A percentile compares a stretch with the other conserved stretches of the same genome.
Evolutionary conservation across 2,888 invertebrate species (phyloP).

Genomic region (Clunio marinus): DNA sequence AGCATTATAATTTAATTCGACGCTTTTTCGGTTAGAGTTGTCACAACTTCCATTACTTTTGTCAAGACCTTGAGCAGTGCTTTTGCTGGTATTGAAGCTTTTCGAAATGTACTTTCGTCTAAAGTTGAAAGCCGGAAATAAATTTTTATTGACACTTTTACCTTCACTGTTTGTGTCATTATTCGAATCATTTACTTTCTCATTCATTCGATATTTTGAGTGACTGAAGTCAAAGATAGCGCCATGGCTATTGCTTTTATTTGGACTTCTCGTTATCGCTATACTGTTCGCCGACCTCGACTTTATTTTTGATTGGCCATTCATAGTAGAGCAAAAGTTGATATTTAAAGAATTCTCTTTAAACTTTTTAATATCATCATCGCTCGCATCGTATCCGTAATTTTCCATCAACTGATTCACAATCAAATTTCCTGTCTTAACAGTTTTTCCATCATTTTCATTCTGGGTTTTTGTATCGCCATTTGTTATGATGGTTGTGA

Average conservation of each 20-base stretch:
- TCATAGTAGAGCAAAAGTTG: background rate
- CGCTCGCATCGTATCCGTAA: slow-evolving; percentile 5
- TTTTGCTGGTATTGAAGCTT: slow-evolving; percentile 28
- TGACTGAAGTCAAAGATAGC: slow-evolving; percentile 11
- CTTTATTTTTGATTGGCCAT: slow-evolving; percentile 21
- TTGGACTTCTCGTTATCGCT: slow-evolving; percentile 9
- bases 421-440: slow-evolving; percentile 29
- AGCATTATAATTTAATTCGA: slow-evolving; percentile 21
- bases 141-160: background rate
- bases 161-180: background rate
- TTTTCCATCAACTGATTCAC: slow-evolving; percentile 31
- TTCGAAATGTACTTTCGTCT: slow-evolving; percentile 25
- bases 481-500: background rate
- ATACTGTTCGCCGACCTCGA: slow-evolving; percentile 35
- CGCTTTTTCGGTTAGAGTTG: background rate
- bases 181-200: too few relatives aligned
- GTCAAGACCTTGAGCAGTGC: background rate
- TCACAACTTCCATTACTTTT: slow-evolving; percentile 14
- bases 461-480: background rate
- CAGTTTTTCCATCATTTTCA: background rate
- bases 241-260: slow-evolving; percentile 25
- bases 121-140: slow-evolving; percentile 24
- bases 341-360: slow-evolving; percentile 29
- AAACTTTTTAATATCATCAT: slow-evolving; percentile 16
- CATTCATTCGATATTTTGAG: background rate